These are phyloP conservation scores for Orestias chungarensis DNA, from an alignment of 2,797 vertebrate genomes.

Conservation along the genomic window DNA sequence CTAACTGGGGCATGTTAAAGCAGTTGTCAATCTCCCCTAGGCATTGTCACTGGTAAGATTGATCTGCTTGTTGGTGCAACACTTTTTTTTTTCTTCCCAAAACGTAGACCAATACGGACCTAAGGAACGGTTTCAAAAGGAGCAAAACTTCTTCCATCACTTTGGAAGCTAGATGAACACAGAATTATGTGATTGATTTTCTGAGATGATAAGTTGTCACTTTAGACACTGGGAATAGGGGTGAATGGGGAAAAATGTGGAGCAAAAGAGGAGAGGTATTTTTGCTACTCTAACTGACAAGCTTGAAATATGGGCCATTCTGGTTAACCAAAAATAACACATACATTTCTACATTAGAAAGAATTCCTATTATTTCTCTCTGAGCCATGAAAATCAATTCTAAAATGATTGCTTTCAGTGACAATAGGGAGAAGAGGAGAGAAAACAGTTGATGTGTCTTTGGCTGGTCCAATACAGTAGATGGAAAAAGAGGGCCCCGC, in stretches of 20 bases:
- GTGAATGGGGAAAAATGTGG: constrained; percentile 47
- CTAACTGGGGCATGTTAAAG: constrained; percentile 76
- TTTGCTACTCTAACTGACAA: constrained; percentile 92
- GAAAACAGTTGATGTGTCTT: constrained; percentile 87
- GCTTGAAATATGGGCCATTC: constrained; percentile 96
- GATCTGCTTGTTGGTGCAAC: constrained; percentile 62
- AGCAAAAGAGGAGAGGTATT: constrained; percentile 81
- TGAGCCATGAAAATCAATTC: constrained; percentile 99
- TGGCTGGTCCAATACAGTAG: constrained; percentile 85
- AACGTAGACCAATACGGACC: constrained; percentile 66
- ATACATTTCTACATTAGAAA: constrained; percentile 98
- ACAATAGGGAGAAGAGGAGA: constrained; percentile 73
- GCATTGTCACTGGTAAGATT: constrained; percentile 54
- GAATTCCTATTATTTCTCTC: constrained; percentile 98
- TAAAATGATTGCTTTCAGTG: constrained; percentile 95
- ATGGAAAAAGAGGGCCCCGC: constrained; percentile 79
- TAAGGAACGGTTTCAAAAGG: constrained; percentile 49
- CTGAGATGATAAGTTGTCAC: constrained; percentile 80
- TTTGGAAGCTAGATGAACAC: constrained; percentile 62
- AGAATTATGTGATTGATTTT: constrained; percentile 80
- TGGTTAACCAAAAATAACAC: constrained; percentile 99
- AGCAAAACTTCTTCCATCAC: constrained; percentile 62
- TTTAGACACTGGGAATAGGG: constrained; percentile 71
- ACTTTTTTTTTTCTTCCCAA: constrained; percentile 68
- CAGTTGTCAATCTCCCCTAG: constrained; percentile 57